Base-by-base conservation (phyloP, 2,113 vertebrate species). In the Taurulus bubalis region DNA sequence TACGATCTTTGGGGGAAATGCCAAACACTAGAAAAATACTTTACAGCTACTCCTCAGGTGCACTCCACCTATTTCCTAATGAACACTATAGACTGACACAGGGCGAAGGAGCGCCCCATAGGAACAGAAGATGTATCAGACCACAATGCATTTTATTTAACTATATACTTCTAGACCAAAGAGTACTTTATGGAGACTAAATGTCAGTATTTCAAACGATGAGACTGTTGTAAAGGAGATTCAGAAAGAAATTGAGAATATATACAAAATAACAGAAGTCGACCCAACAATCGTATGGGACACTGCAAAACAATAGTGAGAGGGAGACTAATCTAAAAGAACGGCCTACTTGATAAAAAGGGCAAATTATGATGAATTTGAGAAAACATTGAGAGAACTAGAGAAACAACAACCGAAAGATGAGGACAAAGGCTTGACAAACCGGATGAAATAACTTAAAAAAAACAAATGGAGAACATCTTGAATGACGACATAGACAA, bases 401-500 rank as follows among this genome's bases (percentile, higher is more conserved):
- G 66, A 69, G 30, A 69, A 58, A 53, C 49, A 10, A 24, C 53
- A 56, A 56, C 53, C 26, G n/a, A 24, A 26, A 56, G n/a, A 56
- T 56, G 9, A 8, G 10, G 53, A 26, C 22, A 12, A 24, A 56
- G 53, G n/a, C 2, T 5, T 55, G 9, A 12, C 10, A 55, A 24
- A 24, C 10, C 53, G 11, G 53, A 55, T 53, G 9, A n/a, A 53
- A n/a, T 0, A n/a, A n/a, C 9, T 51, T 8, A n/a, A 55, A 55
- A n/a, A n/a, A 22, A 55, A 24, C 20, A 24, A 55, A 55, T 3
- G 9, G 6, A n/a, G 51, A 53, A 53, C 8, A 51, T n/a, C 8
- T 9, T n/a, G 51, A 53, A n/a, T n/a, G 51, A 18, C 6, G 18
- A 53, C 22, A 7, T 20, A 20, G 16, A 47, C 16, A 47, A 47